Conservation (phyloP, 2,113 vertebrate genomes). For the Bagarius yarrelli region DNA sequence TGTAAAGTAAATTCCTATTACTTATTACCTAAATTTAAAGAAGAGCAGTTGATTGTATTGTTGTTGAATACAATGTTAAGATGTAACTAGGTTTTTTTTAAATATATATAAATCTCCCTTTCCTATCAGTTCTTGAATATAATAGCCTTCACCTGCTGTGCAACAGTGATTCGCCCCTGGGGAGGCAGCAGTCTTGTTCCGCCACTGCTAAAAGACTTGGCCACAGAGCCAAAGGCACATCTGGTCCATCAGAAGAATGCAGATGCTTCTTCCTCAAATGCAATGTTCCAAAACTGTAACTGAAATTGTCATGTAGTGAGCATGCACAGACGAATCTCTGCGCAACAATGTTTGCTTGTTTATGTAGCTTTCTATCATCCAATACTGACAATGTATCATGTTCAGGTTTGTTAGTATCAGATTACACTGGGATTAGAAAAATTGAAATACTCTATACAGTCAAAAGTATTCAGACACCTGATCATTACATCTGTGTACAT, state of each 20-base stretch:
- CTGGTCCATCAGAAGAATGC: slow-evolving; percentile 64
- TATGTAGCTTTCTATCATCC: background rate
- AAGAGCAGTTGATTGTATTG: background rate
- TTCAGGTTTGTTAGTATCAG: background rate
- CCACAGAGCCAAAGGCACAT: slow-evolving; percentile 65
- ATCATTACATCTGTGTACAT: too few species aligned
- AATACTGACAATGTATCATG: background rate
- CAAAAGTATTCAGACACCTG: too few species aligned
- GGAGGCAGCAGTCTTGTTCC: slow-evolving; percentile 58
- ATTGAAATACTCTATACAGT: background rate
- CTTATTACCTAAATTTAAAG: background rate
- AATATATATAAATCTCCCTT: too few species aligned
- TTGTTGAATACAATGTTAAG: too few species aligned
- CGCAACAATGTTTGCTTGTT: background rate
- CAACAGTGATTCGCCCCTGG: slow-evolving; percentile 65
- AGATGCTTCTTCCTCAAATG: slow-evolving; percentile 62
- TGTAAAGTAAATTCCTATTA: background rate
- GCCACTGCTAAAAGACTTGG: slow-evolving; percentile 66
- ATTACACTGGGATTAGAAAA: background rate
- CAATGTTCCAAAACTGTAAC: slow-evolving; percentile 25
- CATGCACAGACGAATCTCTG: background rate
- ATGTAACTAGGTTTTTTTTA: too few species aligned
- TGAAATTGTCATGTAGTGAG: slow-evolving; percentile 12
- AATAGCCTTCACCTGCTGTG: slow-evolving; percentile 66
- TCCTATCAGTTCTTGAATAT: too few species aligned